Conservation (phyloP, 2,797 vertebrate species). For the Lacerta viridis region DNA sequence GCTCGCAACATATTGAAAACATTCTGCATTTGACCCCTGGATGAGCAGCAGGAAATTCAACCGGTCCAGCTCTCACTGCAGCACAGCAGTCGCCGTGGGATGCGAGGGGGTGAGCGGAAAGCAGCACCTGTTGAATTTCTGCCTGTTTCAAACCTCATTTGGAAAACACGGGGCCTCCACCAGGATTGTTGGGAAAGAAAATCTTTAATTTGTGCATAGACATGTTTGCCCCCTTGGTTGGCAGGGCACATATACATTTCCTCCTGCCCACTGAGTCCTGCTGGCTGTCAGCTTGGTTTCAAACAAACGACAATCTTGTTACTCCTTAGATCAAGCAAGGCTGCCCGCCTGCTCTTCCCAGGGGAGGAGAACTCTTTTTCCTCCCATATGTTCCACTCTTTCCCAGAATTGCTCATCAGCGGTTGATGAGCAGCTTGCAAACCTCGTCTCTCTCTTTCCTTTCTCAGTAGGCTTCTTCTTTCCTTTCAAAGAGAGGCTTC, state of each 20-base stretch:
- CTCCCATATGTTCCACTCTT: neutral
- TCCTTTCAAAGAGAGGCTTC: neutral
- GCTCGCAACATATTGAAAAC: neutral
- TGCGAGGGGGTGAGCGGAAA: fast-evolving
- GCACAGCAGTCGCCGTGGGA: neutral
- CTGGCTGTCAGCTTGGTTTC: neutral
- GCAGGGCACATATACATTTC: no score
- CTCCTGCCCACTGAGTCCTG: no score
- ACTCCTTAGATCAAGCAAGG: neutral
- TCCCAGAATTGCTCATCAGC: neutral
- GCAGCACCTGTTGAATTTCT: neutral
- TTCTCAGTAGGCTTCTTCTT: no score
- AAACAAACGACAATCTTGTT: neutral
- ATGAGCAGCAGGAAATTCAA: neutral
- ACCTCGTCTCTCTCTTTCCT: neutral
- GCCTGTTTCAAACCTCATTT: neutral
- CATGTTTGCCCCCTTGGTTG: no score
- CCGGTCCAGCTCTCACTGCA: neutral
- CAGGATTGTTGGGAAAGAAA: no score
- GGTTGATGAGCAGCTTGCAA: neutral
- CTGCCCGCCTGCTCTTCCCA: no score
- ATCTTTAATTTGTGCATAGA: neutral
- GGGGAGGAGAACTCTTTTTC: neutral
- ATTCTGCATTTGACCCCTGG: neutral
- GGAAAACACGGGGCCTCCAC: neutral